Percentiles rank a stretch among this genome's conserved stretches.
Evolutionary conservation across 2,113 vertebrate species (phyloP).

Genomic region (Hymenochirus boettgeri): DNA sequence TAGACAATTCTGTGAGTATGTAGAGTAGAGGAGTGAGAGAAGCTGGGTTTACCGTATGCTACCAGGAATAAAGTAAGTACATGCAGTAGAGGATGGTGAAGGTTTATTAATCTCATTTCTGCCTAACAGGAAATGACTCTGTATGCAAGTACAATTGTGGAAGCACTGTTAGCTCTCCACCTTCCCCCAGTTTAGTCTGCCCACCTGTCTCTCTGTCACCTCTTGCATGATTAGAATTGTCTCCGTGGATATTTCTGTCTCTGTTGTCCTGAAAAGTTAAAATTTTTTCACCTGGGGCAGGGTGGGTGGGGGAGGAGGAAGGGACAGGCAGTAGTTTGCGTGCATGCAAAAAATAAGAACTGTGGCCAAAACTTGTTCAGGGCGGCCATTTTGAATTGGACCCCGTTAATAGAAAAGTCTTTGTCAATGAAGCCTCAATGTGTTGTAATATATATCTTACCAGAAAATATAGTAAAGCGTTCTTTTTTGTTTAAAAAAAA

Average conservation of each 20-base stretch:
- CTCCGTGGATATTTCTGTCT: slow-evolving; percentile 34
- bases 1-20: background rate
- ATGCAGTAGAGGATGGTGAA: background rate
- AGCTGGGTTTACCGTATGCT: background rate
- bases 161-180: slow-evolving; percentile 2
- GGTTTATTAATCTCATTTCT: slow-evolving; percentile 10
- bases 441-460: background rate
- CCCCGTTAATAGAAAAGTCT: background rate
- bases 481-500: background rate
- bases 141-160: slow-evolving; percentile 11
- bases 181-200: slow-evolving; percentile 20
- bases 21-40: background rate
- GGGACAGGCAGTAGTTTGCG: slow-evolving; percentile 14
- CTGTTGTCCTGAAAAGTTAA: slow-evolving; percentile 22
- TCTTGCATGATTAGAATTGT: slow-evolving; percentile 35
- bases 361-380: slow-evolving; percentile 18
- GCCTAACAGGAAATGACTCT: background rate
- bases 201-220: slow-evolving; percentile 26
- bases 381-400: slow-evolving; percentile 38
- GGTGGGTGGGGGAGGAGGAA: slow-evolving; percentile 19
- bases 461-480: background rate
- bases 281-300: slow-evolving; percentile 17
- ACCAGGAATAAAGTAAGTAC: background rate
- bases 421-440: background rate
- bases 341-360: slow-evolving; percentile 22